These are phyloP conservation scores for Scaeva pyrastri DNA, from an alignment of 2,888 invertebrate species.

Conservation along the genomic window DNA sequence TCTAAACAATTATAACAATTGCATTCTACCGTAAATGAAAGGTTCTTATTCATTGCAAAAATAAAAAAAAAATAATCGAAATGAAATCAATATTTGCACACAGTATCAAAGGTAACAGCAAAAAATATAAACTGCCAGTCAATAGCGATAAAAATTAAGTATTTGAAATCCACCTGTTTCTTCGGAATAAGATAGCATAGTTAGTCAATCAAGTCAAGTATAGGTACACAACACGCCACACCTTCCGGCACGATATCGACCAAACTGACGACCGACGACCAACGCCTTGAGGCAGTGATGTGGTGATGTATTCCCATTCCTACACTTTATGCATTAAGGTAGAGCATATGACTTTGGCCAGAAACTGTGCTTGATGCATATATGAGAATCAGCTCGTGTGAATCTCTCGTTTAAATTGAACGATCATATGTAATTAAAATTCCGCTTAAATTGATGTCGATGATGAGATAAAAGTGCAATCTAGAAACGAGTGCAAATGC, in stretches of 20 bases:
- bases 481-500: not conserved
- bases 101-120: not conserved
- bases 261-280: not conserved
- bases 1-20: not conserved
- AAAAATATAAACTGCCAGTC: not conserved
- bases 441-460: constrained; percentile 40
- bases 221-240: constrained; percentile 21
- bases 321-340: not conserved
- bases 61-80: not conserved
- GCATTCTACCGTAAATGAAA: not conserved
- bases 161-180: constrained; percentile 55
- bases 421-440: constrained; percentile 49
- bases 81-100: constrained; percentile 31
- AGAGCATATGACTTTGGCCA: constrained; percentile 5
- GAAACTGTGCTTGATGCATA: not conserved
- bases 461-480: constrained; percentile 14
- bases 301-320: constrained; percentile 10
- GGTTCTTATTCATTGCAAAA: not conserved
- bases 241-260: constrained; percentile 21
- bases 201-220: constrained; percentile 28
- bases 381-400: constrained; percentile 63
- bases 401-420: constrained; percentile 59
- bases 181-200: constrained; percentile 22
- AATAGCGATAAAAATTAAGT: constrained; percentile 33
- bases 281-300: not conserved